Base-by-base conservation (phyloP, 1,140 invertebrate species). In the Orius insidiosus region DNA sequence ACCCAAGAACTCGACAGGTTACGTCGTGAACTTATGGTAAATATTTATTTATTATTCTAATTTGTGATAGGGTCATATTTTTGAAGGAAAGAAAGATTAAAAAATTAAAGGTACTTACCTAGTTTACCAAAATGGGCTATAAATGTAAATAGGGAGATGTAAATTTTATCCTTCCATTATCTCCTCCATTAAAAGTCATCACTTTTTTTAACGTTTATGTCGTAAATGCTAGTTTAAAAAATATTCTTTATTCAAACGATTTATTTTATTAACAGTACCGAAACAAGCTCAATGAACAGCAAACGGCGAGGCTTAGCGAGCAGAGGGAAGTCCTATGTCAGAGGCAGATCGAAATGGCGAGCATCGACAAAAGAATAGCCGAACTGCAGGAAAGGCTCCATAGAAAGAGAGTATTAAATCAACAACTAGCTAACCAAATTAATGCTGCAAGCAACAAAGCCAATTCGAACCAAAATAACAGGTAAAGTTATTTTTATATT, bases 201-300 rank as follows among this genome's bases (percentile, higher is more conserved):
- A 24, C 24, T 24, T 24, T n/a, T n/a, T 24, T 24, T 24, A 24
- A 24, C 24, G 24, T 24, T 24, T 24, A 24, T 24, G 3, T 24
- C n/a, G n/a, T n/a, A n/a, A n/a, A 24, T 24, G 24, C 24, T 24
- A 24, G 7, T 24, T 24, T 24, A n/a, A n/a, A n/a, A n/a, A n/a
- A n/a, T n/a, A n/a, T n/a, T n/a, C n/a, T n/a, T n/a, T n/a, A n/a
- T n/a, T n/a, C n/a, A n/a, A n/a, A n/a, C n/a, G n/a, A n/a, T 33
- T 33, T 8, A 14, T 40, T 7, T 45, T 3, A 44, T 47, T 66
- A 70, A 35, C 66, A 95, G 88, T 92, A 92, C 61, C 85, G 89
- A 15, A 94, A 94, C 65, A 93, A 94, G 61, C 66, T 96, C 60
- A 92, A 90, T 62, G 84, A 94, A 59, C 86, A 95, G 59, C 89